phyloP scores from a whole-genome alignment of 2,888 invertebrate genomes.

The Drosophila neonasuta region DNA sequence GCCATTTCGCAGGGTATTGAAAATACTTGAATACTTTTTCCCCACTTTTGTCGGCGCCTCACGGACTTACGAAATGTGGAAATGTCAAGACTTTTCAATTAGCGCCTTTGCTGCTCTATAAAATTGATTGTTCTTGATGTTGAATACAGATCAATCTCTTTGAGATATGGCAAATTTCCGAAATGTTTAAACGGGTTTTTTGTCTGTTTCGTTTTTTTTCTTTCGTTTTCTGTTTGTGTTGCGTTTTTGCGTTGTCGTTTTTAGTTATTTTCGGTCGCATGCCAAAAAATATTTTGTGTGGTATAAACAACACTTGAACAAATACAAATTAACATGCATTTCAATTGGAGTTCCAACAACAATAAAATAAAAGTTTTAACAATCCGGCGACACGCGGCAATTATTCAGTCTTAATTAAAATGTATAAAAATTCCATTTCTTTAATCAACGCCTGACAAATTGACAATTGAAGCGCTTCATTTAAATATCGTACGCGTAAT shows the following conservation, averaged over 20 bases:
- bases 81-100: slow-evolving; percentile 66
- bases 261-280: slow-evolving; percentile 57
- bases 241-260: slow-evolving; percentile 12
- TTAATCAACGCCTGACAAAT: slow-evolving; percentile 73
- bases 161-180: slow-evolving; percentile 32
- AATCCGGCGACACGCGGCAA: slow-evolving; percentile 53
- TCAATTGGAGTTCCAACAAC: slow-evolving; percentile 46
- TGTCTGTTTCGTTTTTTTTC: slow-evolving; percentile 1
- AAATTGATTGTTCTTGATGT: slow-evolving; percentile 38
- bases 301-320: slow-evolving; percentile 56
- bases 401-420: slow-evolving; percentile 75
- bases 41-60: slow-evolving; percentile 4
- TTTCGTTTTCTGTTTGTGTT: slow-evolving; percentile 4
- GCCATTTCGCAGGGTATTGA: slow-evolving; percentile 10
- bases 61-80: slow-evolving; percentile 21
- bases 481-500: slow-evolving; percentile 41
- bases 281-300: slow-evolving; percentile 31
- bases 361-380: slow-evolving; percentile 28
- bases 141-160: slow-evolving; percentile 17
- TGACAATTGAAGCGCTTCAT: slow-evolving; percentile 65
- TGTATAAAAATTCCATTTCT: slow-evolving; percentile 64
- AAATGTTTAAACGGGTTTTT: slow-evolving; percentile 40
- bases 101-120: slow-evolving; percentile 49
- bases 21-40: neutral
- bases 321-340: slow-evolving; percentile 57